Base-by-base conservation (phyloP, 2,797 vertebrate genomes). In the Notolepis coatsorum region DNA sequence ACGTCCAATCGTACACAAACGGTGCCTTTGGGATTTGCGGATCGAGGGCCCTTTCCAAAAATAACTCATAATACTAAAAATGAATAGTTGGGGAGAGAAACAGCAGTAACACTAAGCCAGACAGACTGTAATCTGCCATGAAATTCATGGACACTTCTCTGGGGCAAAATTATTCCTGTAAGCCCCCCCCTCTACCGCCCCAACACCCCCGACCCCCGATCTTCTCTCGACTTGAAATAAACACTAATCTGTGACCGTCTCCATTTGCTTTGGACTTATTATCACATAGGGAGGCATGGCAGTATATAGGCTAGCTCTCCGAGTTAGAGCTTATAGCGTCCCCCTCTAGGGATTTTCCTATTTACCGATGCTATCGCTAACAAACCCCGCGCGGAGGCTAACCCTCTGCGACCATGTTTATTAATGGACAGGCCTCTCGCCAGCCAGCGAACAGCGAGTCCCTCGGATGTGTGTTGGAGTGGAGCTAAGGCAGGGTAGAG, bases 321-420 rank as follows among this genome's bases (percentile, higher is more conserved):
- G 15, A 37, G 65, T 51, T 55, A 61, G 59, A 73, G 69, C 73
- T 76, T 65, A n/a, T n/a, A 53, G 54, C 23, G 6, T 25, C n/a
- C 33, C 9, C 77, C 66, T 63, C 64, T 2, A 30, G 63, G 71
- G 68, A 71, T 73, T 70, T 77, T 69, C 75, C 37, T 62, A 71
- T 84, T 84, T 82, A 73, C 69, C 30, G 59, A 71, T 80, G 56
- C 60, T 69, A 80, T 81, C 76, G 45, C 47, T 54, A 61, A 65
- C 57, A 69, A 73, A 69, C 57, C 63, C 59, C 62, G n/a, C 31
- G 43, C 59, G 45, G 64, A 71, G 71, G 61, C 71, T 38, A 73
- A 60, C 68, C 64, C 53, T n/a, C 71, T 51, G 65, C 71, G 73
- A 70, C 61, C 55, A 48, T 47, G 73, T 41, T 85, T 81, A 84